Evolutionary conservation across 1,140 invertebrate genomes (phyloP).

Genomic region (Lithobius niger): DNA sequence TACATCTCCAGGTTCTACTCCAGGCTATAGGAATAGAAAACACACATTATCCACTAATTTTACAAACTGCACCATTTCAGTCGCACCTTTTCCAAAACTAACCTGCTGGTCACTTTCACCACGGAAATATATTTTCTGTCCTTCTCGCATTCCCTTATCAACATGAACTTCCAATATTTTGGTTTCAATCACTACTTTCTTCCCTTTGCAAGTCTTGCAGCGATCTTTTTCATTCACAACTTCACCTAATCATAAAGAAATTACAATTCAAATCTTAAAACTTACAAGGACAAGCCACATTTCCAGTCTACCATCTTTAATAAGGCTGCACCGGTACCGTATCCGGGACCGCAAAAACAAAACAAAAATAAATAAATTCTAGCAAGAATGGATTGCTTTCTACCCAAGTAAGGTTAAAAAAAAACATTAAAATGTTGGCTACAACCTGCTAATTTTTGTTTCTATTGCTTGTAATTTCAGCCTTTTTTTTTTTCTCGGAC

Average conservation of each 20-base stretch:
- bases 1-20: slow-evolving; percentile 43
- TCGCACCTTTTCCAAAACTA: slow-evolving; percentile 16
- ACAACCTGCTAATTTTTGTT: too few relatives aligned
- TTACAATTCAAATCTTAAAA: slow-evolving; percentile 4
- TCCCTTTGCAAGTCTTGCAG: slow-evolving; percentile 56
- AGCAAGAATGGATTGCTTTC: too few relatives aligned
- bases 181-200: slow-evolving; percentile 36
- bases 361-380: too few relatives aligned
- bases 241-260: slow-evolving; percentile 35
- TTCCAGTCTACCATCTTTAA: too few relatives aligned
- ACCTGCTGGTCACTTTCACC: slow-evolving; percentile 47
- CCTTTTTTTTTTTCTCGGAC: too few relatives aligned
- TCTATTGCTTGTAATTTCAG: too few relatives aligned
- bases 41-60: slow-evolving; percentile 8
- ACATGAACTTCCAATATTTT: slow-evolving; percentile 45
- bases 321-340: too few relatives aligned
- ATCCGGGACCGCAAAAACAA: too few relatives aligned
- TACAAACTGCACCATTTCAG: not conserved
- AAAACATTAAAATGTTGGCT: too few relatives aligned
- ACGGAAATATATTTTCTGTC: slow-evolving; percentile 36
- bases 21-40: slow-evolving; percentile 31
- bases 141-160: slow-evolving; percentile 42
- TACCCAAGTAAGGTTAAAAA: too few relatives aligned
- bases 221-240: slow-evolving; percentile 60
- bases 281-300: too few relatives aligned